phyloP scores from a whole-genome alignment of 2,888 invertebrate species.

The Erpobdella octoculata region DNA sequence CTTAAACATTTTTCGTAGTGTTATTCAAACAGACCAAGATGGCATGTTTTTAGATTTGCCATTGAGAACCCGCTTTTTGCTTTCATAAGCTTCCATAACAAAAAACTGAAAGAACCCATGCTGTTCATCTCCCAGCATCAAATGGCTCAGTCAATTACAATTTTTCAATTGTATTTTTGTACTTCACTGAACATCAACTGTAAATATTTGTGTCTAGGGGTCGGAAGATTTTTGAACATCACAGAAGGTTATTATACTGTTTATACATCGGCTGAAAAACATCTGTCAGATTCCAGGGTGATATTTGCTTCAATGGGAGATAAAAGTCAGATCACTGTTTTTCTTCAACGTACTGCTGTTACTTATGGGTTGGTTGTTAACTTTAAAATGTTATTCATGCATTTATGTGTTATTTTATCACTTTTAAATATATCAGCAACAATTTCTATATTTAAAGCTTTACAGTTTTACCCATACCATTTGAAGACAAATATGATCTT shows the following conservation, averaged over 20 bases:
- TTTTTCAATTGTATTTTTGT: background rate
- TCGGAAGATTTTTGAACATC: slow-evolving; percentile 24
- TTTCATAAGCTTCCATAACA: too few species aligned
- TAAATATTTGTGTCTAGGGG: slow-evolving; percentile 25
- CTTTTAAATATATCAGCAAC: too few species aligned
- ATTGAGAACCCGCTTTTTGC: too few species aligned
- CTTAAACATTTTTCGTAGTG: too few species aligned
- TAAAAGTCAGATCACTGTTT: slow-evolving; percentile 18
- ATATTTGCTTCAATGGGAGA: slow-evolving; percentile 23
- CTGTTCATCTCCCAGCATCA: too few species aligned
- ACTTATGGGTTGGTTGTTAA: slow-evolving; percentile 29
- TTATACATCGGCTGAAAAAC: slow-evolving; percentile 24
- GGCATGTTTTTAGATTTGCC: too few species aligned
- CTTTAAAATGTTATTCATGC: too few species aligned
- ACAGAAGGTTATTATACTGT: slow-evolving; percentile 30
- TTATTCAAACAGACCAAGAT: too few species aligned
- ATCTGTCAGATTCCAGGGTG: slow-evolving; percentile 20
- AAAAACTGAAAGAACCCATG: too few species aligned
- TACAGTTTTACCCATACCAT: slow-evolving; percentile 38
- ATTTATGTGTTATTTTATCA: too few species aligned
- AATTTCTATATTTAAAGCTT: slow-evolving; percentile 33
- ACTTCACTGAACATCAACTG: background rate
- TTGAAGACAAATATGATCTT: slow-evolving; percentile 40
- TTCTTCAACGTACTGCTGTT: slow-evolving; percentile 27
- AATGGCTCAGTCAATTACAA: too few species aligned